A percentile compares a stretch with the other conserved stretches of the same genome.
Conservation (phyloP, 2,113 vertebrate genomes). For the Numida meleagris region DNA sequence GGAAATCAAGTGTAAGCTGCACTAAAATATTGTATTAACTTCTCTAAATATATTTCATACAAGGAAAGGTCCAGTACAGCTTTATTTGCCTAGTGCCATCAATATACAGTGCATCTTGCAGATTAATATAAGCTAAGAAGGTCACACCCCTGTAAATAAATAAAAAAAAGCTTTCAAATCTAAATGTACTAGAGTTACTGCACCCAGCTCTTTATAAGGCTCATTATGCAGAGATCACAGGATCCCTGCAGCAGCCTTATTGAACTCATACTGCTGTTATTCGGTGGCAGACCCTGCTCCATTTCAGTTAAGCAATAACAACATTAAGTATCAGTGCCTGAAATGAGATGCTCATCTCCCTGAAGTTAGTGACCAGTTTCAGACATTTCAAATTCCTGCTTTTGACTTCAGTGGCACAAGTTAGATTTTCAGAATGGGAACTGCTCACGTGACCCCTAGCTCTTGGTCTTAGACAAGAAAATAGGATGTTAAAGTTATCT, state of each 20-base stretch:
- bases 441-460: neutral
- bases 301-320: neutral
- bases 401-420: neutral
- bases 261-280: neutral
- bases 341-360: neutral
- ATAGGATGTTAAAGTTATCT: neutral
- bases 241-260: neutral
- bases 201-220: neutral
- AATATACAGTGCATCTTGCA: neutral
- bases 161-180: neutral
- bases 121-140: neutral
- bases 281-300: neutral
- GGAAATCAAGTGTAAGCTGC: neutral
- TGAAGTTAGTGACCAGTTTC: neutral
- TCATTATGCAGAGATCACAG: neutral
- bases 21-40: neutral
- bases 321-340: neutral
- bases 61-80: neutral
- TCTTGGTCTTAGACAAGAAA: neutral
- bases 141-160: neutral
- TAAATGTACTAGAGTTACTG: neutral
- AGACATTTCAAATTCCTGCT: neutral
- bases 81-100: neutral
- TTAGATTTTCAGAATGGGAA: neutral
- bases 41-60: neutral